Evolutionary conservation across 92 coral and sea anemone species (phyloP), one percentile per base, ranked within the genome.

Genomic region (Parazoanthus atlanticus): DNA sequence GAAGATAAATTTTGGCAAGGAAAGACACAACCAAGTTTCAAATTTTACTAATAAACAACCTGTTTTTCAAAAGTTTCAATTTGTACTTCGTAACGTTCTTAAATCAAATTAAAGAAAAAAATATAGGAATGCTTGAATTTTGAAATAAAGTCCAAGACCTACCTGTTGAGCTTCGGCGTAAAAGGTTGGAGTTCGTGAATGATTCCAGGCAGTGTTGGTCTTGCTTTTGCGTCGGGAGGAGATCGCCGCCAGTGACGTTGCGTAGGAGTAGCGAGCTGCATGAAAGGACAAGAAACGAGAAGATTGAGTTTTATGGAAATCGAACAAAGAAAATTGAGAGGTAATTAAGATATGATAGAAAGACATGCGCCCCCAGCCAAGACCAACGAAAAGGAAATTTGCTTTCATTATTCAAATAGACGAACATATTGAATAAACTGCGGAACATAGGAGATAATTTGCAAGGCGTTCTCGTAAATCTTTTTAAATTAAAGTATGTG

Each of bases 311-410:
- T 80, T 66, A 56, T 11, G 71, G 34, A 30, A 29, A 56, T 52
- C 26, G 84, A 80, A 30, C 72, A 80, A 56, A 30, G 71, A 47
- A 56, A 19, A 52, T 17, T 80, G 56, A 8, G 43, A 52, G 25
- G 84, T 80, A 67, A 80, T 80, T 80, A 80, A 80, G 71, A 29
- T 79, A 64, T 52, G 34, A 80, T 58, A 31, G 29, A 80, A 80
- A 23, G 11, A 49, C 71, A 54, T 19, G 43, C 64, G 84, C 84
- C 84, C 47, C 84, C 84, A 80, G 84, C 84, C 56, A 80, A 6
- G 84, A 56, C 30, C 46, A 56, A 26, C 38, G 26, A 80, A 80
- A 80, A 32, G 33, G 30, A 43, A 56, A 56, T 28, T 56, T 80
- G 34, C 49, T 80, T 80, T 56, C 26, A 56, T 56, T 54, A 56